Evolutionary conservation across 1,140 invertebrate genomes (phyloP), one percentile per base, ranked within the genome.

Genomic region (Pachypeltis micranthus): DNA sequence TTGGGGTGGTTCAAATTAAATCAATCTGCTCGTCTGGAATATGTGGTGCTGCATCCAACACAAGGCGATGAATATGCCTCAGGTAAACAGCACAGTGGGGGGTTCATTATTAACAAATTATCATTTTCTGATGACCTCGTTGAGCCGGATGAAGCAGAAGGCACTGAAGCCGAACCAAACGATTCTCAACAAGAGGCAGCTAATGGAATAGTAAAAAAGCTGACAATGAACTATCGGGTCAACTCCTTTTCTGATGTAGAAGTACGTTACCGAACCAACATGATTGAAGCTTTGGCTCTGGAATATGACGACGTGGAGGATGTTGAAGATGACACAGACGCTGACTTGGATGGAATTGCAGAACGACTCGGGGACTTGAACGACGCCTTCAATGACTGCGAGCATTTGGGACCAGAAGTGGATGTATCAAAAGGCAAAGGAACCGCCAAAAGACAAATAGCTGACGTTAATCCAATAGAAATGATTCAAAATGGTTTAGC

Each of bases 241-340:
- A 61, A 63, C 25, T 63, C 16, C 10, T 65, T 65, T 39, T 25
- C 44, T n/a, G 61, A 63, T 56, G 14, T 16, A 34, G 61, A 65
- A 55, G 19, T 39, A 25, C 60, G 51, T 7, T 56, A 16, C 3
- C 47, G 34, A 7, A 31, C 62, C 14, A 44, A 27, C n/a, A 63
- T 65, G 64, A 55, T 65, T 23, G 64, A 65, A 61, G 61, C 64
- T 14, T 16, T 65, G 0, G 64, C 64, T 34, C 28, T 65, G 14
- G 61, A 63, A 7, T 59, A 63, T 31, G 34, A 57, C 12, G 56
- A 62, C 26, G 57, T 47, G n/a, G 21, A 26, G 1, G 39, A 47
- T 12, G 24, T 65, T 10, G 47, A 51, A 1, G 25, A 25, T 39
- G 7, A 51, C 26, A 62, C 34, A 57, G 62, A 63, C 21, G 25